Evolutionary conservation across 2,797 vertebrate species (phyloP), one percentile per base, ranked within the genome.

Genomic region (Anabacerthia variegaticeps): DNA sequence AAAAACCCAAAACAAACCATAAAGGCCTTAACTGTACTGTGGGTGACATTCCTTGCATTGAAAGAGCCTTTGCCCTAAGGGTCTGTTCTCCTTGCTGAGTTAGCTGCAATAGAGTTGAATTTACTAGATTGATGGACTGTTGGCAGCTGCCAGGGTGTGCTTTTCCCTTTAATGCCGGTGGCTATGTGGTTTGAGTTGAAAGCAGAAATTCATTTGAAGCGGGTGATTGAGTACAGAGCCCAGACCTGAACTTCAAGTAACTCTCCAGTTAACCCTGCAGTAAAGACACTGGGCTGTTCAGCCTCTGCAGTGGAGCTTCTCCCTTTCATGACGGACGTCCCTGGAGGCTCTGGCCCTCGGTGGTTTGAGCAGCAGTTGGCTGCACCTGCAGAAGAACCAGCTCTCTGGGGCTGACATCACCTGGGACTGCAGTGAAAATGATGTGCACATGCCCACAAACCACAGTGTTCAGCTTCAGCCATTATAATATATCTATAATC

Each of bases 401-500:
- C 81, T 78, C 49, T 66, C 56, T 55, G 0, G 3, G 69, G 58
- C 82, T 95, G 66, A 49, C 83, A 90, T 86, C 75, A 76, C 78
- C 88, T 87, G 83, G 67, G 78, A 88, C 74, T 94, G 95, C 62
- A 56, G 52, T 39, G 49, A 59, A 37, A 95, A 51, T 39, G 21
- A 51, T 62, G 72, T 91, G 66, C 89, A 34, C 72, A 85, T 32
- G 0, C 88, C 89, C 91, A 89, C 85, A 59, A 81, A 68, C 69
- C 17, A 22, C 44, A 71, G 54, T 48, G 73, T 77, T 96, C 80
- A 77, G 66, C 79, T 86, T 55, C 66, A 92, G 66, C 72, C 4
- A 15, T 94, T 97, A 92, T 65, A 94, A 85, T 93, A 56, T 41
- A 83, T 69, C 86, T 83, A 34, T 95, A 81, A 93, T 79, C 48